Evolutionary conservation across 2,888 invertebrate genomes (phyloP).

Genomic region (Troides aeacus): DNA sequence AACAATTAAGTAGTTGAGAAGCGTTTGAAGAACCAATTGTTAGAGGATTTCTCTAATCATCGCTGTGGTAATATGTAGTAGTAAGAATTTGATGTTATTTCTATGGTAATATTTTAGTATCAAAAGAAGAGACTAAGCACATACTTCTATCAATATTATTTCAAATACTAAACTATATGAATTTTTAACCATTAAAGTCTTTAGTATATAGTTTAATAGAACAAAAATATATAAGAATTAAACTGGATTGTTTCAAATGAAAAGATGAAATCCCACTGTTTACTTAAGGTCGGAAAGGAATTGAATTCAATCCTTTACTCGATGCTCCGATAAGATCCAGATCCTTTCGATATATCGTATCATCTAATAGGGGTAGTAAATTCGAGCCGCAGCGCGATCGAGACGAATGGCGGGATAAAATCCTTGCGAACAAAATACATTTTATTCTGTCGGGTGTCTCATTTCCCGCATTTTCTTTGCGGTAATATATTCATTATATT

Average conservation of each 20-base stretch:
- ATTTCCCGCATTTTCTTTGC: neutral
- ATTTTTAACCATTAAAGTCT: no score
- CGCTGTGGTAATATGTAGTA: no score
- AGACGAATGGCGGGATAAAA: conserved; percentile 19
- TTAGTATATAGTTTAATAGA: no score
- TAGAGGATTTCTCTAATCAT: no score
- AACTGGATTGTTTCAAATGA: neutral
- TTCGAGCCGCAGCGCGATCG: conserved; percentile 12
- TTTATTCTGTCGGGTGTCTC: conserved; percentile 5
- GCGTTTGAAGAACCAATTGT: no score
- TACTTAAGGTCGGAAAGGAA: conserved; percentile 9
- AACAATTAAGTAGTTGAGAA: no score
- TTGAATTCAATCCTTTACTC: conserved; percentile 21
- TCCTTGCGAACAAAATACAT: conserved; percentile 16
- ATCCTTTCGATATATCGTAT: conserved; percentile 25
- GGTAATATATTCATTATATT: neutral
- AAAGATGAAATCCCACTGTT: conserved; percentile 1
- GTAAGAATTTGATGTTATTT: no score
- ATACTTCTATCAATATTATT: no score
- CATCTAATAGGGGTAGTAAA: conserved; percentile 23
- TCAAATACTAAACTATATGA: no score
- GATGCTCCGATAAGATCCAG: conserved; percentile 9
- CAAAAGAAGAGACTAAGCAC: no score
- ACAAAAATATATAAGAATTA: neutral
- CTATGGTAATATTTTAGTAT: no score